Conservation (phyloP, 2,888 invertebrate species). For the Eustalomyia histrio region DNA sequence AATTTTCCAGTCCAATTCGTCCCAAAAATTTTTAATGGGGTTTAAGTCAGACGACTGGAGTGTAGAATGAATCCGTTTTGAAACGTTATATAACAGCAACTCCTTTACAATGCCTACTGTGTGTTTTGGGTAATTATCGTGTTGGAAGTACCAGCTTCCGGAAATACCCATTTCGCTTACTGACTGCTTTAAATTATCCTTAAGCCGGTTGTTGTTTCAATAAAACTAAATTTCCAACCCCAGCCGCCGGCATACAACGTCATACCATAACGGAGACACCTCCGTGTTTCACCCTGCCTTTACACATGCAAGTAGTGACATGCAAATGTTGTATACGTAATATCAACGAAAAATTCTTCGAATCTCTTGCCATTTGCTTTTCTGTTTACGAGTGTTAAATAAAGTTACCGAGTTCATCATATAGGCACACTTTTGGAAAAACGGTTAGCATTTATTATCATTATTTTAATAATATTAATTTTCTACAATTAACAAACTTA, state of each 20-base stretch:
- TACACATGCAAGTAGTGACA: no score
- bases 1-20: slow-evolving; percentile 11
- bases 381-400: no score
- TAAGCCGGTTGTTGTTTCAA: not conserved
- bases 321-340: no score
- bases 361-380: no score
- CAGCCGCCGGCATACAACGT: not conserved
- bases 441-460: no score
- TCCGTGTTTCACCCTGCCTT: not conserved
- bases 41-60: not conserved
- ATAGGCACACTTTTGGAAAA: no score
- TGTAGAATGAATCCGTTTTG: not conserved
- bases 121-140: not conserved
- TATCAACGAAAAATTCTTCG: no score
- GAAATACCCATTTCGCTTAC: not conserved
- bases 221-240: not conserved
- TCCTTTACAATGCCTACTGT: not conserved
- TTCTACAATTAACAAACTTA: no score
- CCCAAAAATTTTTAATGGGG: slow-evolving; percentile 10
- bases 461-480: no score
- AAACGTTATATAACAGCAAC: not conserved
- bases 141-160: not conserved
- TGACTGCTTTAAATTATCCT: not conserved
- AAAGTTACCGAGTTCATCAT: no score
- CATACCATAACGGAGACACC: not conserved